A percentile compares a stretch with the other conserved stretches of the same genome.
phyloP scores from a whole-genome alignment of 2,888 invertebrate genomes.

The Cheilosia urbana region DNA sequence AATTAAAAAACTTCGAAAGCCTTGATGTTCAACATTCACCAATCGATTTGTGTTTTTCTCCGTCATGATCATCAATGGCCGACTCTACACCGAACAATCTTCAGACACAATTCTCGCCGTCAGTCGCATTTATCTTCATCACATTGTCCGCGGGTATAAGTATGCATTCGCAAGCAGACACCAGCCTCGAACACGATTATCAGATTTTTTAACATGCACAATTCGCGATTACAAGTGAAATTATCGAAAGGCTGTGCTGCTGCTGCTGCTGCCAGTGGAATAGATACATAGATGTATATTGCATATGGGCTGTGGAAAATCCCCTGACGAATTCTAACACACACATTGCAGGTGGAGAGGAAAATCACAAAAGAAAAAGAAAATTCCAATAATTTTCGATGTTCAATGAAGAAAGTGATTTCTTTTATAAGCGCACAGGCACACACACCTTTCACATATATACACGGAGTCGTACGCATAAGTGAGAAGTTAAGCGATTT shows the following conservation, averaged over 20 bases:
- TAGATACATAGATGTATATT: constrained; percentile 8
- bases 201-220: constrained; percentile 53
- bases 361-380: constrained; percentile 36
- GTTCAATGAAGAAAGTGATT: constrained; percentile 74
- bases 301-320: constrained; percentile 43
- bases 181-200: constrained; percentile 46
- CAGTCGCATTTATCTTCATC: constrained; percentile 51
- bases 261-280: background rate
- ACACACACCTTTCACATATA: constrained; percentile 51
- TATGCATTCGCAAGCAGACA: constrained; percentile 14
- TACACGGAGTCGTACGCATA: background rate
- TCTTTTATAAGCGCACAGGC: constrained; percentile 34
- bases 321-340: constrained; percentile 57
- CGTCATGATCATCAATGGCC: constrained; percentile 40
- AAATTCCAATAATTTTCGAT: constrained; percentile 68
- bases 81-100: constrained; percentile 1
- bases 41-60: constrained; percentile 25
- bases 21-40: constrained; percentile 55
- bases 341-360: background rate
- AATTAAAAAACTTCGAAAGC: constrained; percentile 50
- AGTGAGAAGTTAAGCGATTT: constrained; percentile 16
- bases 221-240: constrained; percentile 68
- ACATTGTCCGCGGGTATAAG: constrained; percentile 17
- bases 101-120: constrained; percentile 45
- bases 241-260: constrained; percentile 60